Conservation (phyloP, 2,113 vertebrate species). For the Sinocyclocheilus rhinocerous region DNA sequence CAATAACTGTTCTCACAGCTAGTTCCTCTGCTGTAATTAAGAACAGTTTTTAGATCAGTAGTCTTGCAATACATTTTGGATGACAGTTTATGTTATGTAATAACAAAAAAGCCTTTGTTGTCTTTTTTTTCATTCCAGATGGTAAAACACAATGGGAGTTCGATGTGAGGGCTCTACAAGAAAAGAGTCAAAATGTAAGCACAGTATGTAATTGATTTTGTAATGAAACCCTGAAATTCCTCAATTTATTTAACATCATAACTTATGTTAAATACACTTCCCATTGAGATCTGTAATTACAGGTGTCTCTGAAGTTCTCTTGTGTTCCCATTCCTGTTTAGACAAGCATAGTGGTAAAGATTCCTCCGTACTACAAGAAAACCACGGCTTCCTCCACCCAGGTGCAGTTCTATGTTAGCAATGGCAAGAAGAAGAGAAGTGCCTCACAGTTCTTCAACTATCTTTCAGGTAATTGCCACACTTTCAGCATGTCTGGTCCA, state of each 20-base stretch:
- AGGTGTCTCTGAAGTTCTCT: neutral
- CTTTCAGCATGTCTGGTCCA: neutral
- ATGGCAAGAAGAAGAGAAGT: constrained; percentile 92
- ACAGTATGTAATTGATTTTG: neutral
- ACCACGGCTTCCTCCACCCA: constrained; percentile 79
- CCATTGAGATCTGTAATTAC: neutral
- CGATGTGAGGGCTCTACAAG: constrained; percentile 85
- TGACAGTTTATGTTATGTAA: neutral
- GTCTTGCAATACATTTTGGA: neutral
- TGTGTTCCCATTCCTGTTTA: constrained; percentile 65
- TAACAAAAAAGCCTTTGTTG: neutral
- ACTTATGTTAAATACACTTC: neutral
- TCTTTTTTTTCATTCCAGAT: constrained; percentile 76
- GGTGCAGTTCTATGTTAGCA: constrained; percentile 93
- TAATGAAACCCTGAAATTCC: neutral
- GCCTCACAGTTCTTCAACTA: constrained; percentile 88
- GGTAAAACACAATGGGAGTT: constrained; percentile 90
- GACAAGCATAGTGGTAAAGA: constrained; percentile 86
- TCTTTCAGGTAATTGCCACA: constrained; percentile 75
- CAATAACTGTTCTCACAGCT: neutral
- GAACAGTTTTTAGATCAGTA: neutral
- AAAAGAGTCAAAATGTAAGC: constrained; percentile 89
- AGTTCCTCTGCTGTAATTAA: neutral
- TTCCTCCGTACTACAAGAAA: constrained; percentile 89
- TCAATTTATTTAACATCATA: neutral